These are phyloP conservation scores for Callionymus lyra DNA, from an alignment of 2,113 vertebrate genomes.

Conservation along the genomic window DNA sequence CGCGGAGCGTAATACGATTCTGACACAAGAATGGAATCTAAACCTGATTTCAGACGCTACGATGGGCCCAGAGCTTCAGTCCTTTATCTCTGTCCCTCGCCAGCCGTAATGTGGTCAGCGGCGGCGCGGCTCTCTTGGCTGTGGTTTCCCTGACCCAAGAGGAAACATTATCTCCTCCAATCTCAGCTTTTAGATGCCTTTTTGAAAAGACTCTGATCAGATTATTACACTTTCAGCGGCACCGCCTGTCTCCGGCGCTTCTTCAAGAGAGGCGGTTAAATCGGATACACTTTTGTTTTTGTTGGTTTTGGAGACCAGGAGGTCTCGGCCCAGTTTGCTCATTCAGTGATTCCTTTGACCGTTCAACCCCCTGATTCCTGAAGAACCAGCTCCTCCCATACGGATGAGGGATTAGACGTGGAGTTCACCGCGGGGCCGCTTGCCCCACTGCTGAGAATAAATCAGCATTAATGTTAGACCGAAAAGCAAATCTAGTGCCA, in stretches of 20 bases:
- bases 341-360: conserved; percentile 2
- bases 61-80: conserved; percentile 48
- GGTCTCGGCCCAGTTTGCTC: too few relatives aligned
- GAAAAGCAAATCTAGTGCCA: conserved; percentile 35
- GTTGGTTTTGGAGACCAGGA: too few relatives aligned
- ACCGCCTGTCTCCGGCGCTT: too few relatives aligned
- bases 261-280: too few relatives aligned
- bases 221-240: too few relatives aligned
- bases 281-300: too few relatives aligned
- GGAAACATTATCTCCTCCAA: conserved; percentile 34
- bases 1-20: conserved; percentile 52
- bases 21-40: conserved; percentile 49
- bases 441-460: conserved; percentile 35
- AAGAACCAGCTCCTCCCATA: conserved; percentile 6
- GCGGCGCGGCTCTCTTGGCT: conserved; percentile 30
- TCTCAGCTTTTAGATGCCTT: conserved; percentile 17
- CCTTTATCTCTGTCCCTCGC: conserved; percentile 40
- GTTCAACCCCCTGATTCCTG: too few relatives aligned
- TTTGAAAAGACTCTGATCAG: conserved; percentile 10
- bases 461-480: conserved; percentile 47
- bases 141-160: conserved; percentile 33
- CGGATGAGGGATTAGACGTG: conserved; percentile 31
- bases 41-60: conserved; percentile 49
- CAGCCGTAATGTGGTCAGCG: conserved; percentile 39
- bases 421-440: conserved; percentile 48